Percentiles rank a stretch among this genome's conserved stretches.
Conservation (phyloP, 2,888 invertebrate genomes). For the Brassicogethes aeneus region DNA sequence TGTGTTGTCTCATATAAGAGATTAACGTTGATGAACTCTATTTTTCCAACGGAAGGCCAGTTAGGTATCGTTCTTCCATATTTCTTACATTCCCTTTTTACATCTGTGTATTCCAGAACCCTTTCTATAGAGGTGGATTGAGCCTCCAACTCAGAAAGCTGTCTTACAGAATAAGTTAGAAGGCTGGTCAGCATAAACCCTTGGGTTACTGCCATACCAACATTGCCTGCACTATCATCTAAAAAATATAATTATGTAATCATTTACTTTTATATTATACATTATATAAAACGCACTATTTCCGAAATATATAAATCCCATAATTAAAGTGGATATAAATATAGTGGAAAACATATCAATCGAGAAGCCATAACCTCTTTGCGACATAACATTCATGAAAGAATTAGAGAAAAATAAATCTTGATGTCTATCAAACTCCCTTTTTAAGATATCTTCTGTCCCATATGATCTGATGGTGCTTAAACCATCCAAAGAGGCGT, state of each 20-base stretch:
- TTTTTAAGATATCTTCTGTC: slow-evolving; percentile 28
- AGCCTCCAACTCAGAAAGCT: slow-evolving; percentile 71
- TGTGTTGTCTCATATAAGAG: slow-evolving; percentile 59
- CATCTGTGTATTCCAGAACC: slow-evolving; percentile 40
- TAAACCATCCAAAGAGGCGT: slow-evolving; percentile 35
- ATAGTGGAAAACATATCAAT: slow-evolving; percentile 26
- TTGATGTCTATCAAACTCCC: slow-evolving; percentile 35
- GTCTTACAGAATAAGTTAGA: slow-evolving; percentile 55
- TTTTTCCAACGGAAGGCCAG: slow-evolving; percentile 52
- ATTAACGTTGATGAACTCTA: slow-evolving; percentile 51
- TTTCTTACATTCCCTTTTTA: slow-evolving; percentile 32
- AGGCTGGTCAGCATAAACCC: slow-evolving; percentile 63
- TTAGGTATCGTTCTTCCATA: slow-evolving; percentile 43
- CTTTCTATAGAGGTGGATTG: slow-evolving; percentile 85
- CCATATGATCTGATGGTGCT: slow-evolving; percentile 33
- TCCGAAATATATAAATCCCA: slow-evolving; percentile 19
- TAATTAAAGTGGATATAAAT: slow-evolving; percentile 18
- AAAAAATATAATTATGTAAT: no score
- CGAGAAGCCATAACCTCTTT: slow-evolving; percentile 30
- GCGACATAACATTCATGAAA: slow-evolving; percentile 28
- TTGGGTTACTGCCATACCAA: slow-evolving; percentile 70
- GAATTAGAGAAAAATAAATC: slow-evolving; percentile 32
- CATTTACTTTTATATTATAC: no score
- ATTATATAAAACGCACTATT: no score
- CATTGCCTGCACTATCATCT: slow-evolving; percentile 53